Conservation (phyloP, 2,888 invertebrate species). For the Amphipoea lucens region DNA sequence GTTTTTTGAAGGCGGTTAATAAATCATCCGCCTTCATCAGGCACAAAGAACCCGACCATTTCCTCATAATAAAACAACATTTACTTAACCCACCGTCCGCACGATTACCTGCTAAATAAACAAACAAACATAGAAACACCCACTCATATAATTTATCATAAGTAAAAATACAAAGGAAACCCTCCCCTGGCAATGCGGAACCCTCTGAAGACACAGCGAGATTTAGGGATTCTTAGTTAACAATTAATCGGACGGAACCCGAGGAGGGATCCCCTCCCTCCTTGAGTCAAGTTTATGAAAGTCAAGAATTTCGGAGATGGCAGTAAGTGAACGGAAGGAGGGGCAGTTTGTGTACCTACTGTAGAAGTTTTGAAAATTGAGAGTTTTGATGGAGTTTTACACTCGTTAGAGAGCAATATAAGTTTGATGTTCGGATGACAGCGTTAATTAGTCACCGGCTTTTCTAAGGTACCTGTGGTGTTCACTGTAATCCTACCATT, state of each 20-base stretch:
- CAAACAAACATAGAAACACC: slow-evolving; percentile 28
- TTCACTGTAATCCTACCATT: too few species aligned
- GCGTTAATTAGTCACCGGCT: background rate
- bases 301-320: slow-evolving; percentile 32
- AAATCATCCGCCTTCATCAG: background rate
- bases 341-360: background rate
- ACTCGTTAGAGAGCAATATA: background rate
- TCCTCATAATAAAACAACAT: too few species aligned
- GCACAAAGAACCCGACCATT: slow-evolving; percentile 7
- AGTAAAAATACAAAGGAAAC: slow-evolving; percentile 52
- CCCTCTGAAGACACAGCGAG: slow-evolving; percentile 36
- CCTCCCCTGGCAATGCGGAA: slow-evolving; percentile 27
- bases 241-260: slow-evolving; percentile 62
- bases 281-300: slow-evolving; percentile 51
- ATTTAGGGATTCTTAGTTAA: slow-evolving; percentile 61
- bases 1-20: background rate
- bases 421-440: background rate
- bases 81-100: background rate
- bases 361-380: slow-evolving; percentile 3
- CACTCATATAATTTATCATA: slow-evolving; percentile 45
- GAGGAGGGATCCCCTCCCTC: slow-evolving; percentile 25
- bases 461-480: background rate
- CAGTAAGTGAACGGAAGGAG: slow-evolving; percentile 18
- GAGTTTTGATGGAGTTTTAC: background rate
- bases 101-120: slow-evolving; percentile 28